Conservation (phyloP, 2,113 vertebrate species). For the Meriones unguiculatus region DNA sequence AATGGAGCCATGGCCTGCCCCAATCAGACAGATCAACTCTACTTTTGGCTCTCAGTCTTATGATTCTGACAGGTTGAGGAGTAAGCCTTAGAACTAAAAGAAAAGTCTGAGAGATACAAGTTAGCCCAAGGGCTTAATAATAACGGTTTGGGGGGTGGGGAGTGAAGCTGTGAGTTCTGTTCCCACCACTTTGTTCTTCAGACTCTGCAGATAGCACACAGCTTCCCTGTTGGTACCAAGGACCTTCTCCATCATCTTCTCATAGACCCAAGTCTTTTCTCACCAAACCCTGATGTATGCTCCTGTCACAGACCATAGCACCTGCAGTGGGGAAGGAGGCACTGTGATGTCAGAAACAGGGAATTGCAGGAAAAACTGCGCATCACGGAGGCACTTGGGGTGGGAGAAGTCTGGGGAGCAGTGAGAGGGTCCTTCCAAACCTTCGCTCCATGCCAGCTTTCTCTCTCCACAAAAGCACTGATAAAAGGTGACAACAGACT, state of each 20-base stretch:
- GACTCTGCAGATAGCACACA: background rate
- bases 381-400: background rate
- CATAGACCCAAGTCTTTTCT: background rate
- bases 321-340: background rate
- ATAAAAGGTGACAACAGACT: background rate
- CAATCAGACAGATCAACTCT: background rate
- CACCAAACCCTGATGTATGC: background rate
- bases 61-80: background rate
- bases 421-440: background rate
- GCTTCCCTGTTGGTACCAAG: background rate
- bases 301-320: background rate
- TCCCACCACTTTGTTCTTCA: background rate
- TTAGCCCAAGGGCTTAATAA: background rate
- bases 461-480: constrained; percentile 18
- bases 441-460: background rate
- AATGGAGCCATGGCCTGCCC: background rate
- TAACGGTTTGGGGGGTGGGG: background rate
- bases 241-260: background rate
- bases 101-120: constrained; percentile 23
- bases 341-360: background rate
- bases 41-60: background rate
- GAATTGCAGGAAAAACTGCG: background rate
- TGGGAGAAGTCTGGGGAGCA: background rate
- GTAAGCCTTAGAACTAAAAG: background rate
- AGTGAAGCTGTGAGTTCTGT: background rate